Percentiles rank a stretch among this genome's conserved stretches.
Conservation (phyloP, 2,888 invertebrate genomes). For the Eubasilissa splendida region DNA sequence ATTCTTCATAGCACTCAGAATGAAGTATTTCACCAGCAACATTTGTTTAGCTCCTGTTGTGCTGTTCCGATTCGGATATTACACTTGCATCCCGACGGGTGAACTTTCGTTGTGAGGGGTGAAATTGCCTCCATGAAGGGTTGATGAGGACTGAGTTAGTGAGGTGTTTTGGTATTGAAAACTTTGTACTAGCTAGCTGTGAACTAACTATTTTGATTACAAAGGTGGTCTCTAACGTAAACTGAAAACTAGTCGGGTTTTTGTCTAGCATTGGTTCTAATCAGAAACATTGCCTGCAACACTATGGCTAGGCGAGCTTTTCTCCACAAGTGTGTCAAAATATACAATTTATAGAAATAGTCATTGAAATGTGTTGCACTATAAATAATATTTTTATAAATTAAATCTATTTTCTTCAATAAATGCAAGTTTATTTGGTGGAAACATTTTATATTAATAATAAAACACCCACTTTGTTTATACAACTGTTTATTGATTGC, state of each 20-base stretch:
- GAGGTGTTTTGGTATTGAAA: slow-evolving; percentile 9
- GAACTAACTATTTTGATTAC: slow-evolving; percentile 1
- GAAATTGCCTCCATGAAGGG: slow-evolving; percentile 23
- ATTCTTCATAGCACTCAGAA: no score
- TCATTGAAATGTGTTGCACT: no score
- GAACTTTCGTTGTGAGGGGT: slow-evolving; percentile 19
- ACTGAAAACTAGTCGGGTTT: not conserved
- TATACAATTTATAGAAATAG: not conserved
- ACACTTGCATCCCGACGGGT: slow-evolving; percentile 26
- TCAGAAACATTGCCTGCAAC: no score
- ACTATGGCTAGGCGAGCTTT: not conserved
- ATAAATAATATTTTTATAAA: no score
- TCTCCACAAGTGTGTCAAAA: not conserved
- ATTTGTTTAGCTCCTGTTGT: slow-evolving; percentile 36
- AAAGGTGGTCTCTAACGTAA: not conserved
- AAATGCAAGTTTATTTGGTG: no score
- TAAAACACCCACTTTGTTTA: no score
- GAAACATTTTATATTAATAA: no score
- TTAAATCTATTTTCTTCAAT: no score
- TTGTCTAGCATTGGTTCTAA: not conserved
- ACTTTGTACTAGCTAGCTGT: not conserved
- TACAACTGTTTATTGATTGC: no score
- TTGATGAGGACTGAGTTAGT: slow-evolving; percentile 14
- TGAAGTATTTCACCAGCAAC: slow-evolving; percentile 13
- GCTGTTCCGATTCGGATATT: slow-evolving; percentile 31